Conservation (phyloP, 2,113 vertebrate species). For the Brienomyrus brachyistius region DNA sequence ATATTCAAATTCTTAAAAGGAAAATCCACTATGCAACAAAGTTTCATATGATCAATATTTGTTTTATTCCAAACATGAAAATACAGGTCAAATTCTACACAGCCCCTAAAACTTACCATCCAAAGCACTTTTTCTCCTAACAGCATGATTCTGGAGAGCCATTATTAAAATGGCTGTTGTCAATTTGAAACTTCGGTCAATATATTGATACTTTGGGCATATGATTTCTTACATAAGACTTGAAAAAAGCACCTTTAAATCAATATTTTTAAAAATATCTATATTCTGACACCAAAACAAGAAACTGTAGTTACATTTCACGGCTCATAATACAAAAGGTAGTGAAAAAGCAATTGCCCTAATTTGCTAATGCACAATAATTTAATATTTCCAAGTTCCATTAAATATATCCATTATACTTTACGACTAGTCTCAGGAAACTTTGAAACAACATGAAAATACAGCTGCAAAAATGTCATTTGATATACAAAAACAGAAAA, state of each 20-base stretch:
- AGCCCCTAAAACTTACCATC: not conserved
- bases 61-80: not conserved
- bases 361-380: not conserved
- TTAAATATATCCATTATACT: not conserved
- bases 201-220: not conserved
- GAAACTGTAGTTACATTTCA: not conserved
- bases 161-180: not conserved
- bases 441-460: not conserved
- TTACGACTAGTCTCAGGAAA: not conserved
- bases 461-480: not conserved
- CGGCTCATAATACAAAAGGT: not conserved
- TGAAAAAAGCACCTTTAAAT: not conserved
- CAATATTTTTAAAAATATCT: not conserved
- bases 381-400: not conserved
- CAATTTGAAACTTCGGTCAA: not conserved
- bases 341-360: not conserved
- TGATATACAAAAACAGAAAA: not conserved
- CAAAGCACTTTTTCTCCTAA: not conserved
- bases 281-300: not conserved
- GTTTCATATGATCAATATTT: not conserved
- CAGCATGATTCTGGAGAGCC: not conserved
- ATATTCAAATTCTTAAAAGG: not conserved
- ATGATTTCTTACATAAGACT: not conserved
- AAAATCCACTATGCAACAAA: not conserved
- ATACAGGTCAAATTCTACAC: not conserved